Evolutionary conservation across 2,888 invertebrate species (phyloP), one percentile per base, ranked within the genome.

Genomic region (Ariolimax columbianus): DNA sequence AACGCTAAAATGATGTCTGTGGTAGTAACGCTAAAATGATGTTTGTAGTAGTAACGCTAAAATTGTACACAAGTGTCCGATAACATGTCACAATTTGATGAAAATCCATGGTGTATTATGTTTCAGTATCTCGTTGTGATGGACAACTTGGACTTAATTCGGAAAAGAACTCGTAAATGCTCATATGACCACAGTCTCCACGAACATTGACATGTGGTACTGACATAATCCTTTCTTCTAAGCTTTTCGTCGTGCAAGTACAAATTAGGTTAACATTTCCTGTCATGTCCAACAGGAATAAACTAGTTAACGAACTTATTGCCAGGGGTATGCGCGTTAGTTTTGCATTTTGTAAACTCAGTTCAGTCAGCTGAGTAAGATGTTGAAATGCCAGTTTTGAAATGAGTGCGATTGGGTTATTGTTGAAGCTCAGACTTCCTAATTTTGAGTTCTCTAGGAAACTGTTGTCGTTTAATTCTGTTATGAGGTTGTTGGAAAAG

Each of bases 261-360:
- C 78, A 78, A 26, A 36, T 40, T 36, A 78, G 40, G 30, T 26
- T 30, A 9, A 33, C 0, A 30, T 30, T 70, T 30, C 36, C 33
- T 17, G 11, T 26, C 68, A 70, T 47, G 11, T 81, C 36, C 3
- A 81, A 26, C 14, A 1, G 14, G 6, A 4, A 4, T 6, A 81
- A n/a, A 70, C 33, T n/a, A 14, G 70, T 47, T 1, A 81, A 51
- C 0, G 38, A 36, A 2, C 14, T 2, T 43, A 81, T 6, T 0
- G 78, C 78, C 6, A 66, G 38, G 3, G 78, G 78, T n/a, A 78
- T 7, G 4, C 78, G 78, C 4, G 66, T 23, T 38, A 78, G 14
- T 1, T 2, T 2, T 3, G 78, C 66, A 9, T 26, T 38, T 7
- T 30, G 1, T 23, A 78, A n/a, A n/a, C 26, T n/a, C 30, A 78